Evolutionary conservation across 2,888 invertebrate genomes (phyloP), one percentile per base, ranked within the genome.

Genomic region (Nephrotoma flavescens): DNA sequence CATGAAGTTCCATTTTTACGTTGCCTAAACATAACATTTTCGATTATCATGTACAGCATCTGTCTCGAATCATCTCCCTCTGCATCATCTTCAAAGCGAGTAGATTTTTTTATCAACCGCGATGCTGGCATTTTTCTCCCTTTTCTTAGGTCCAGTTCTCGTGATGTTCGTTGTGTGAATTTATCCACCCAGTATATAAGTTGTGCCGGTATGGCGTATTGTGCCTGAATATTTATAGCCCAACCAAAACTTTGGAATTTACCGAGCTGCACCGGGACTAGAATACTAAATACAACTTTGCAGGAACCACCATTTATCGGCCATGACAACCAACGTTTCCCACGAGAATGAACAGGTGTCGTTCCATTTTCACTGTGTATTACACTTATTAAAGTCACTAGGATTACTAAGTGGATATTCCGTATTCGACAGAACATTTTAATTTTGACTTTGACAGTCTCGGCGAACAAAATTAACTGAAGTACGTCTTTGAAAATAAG

Each of bases 141-240:
- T 12, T 9, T 71, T 12, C 5, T 47, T 12, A 41, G 45, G 12
- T 47, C 41, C 5, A 41, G 6, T 9, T 15, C 15, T 42, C 84
- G 84, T 6, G 12, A 42, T 9, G 2, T 84, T 84, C 15, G 71
- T 9, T 71, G 71, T 11, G 31, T 84, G 42, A 84, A 84, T 42
- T 84, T 84, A 42, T 84, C n/a, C 4, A 84, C 41, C 84, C 84
- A 84, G n/a, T 84, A 41, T n/a, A 84, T 41, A 5, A 84, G 5
- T 42, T 42, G 84, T 0, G 52, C 41, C 6, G 86, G 57, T 52
- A 52, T 44, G 6, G 31, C 42, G 57, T 52, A 86, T 47, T 87
- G 87, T n/a, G 15, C 86, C 42, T 87, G 87, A 41, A 87, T 42
- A 83, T 87, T 87, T 31, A 83, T 84, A 4, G 85, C 47, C 42